These are phyloP conservation scores for Diloba caeruleocephala DNA, from an alignment of 2,888 invertebrate species.

Conservation along the genomic window DNA sequence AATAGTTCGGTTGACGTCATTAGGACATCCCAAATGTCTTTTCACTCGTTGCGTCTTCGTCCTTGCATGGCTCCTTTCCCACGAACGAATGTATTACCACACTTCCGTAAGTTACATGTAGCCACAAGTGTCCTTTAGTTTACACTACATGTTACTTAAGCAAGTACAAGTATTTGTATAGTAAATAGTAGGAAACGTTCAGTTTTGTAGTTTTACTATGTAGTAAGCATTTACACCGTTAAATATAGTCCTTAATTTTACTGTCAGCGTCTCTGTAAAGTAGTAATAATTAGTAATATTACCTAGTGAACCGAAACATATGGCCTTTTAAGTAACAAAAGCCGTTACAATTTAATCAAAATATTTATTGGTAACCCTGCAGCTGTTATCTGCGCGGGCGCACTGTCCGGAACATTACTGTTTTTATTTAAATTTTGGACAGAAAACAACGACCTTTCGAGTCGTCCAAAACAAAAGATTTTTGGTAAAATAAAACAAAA, in stretches of 20 bases:
- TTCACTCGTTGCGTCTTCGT: constrained; percentile 53
- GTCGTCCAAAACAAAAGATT: constrained; percentile 42
- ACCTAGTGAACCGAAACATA: constrained; percentile 44
- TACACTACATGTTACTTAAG: constrained; percentile 49
- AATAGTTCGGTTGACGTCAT: constrained; percentile 53
- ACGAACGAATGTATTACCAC: constrained; percentile 66
- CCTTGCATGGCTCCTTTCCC: constrained; percentile 70
- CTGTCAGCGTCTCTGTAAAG: background rate
- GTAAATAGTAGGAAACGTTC: constrained; percentile 36
- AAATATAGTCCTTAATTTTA: constrained; percentile 11
- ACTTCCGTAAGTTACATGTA: constrained; percentile 69
- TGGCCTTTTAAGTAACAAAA: constrained; percentile 39
- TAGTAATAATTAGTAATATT: constrained; percentile 33
- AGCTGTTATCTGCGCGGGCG: constrained; percentile 71
- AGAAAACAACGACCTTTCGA: constrained; percentile 57
- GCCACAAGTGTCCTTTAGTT: constrained; percentile 62
- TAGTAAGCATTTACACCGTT: too few relatives aligned
- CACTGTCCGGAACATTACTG: constrained; percentile 85
- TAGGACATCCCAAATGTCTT: constrained; percentile 55
- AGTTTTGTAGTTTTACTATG: constrained; percentile 1
- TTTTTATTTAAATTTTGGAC: constrained; percentile 83
- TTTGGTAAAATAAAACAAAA: constrained; percentile 29
- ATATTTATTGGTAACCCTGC: constrained; percentile 61
- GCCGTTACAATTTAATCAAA: constrained; percentile 57
- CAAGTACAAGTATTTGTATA: constrained; percentile 36